phyloP scores from a whole-genome alignment of 37 sponge, comb jelly and placozoan species.

The Cladorhizidae sp. region DNA sequence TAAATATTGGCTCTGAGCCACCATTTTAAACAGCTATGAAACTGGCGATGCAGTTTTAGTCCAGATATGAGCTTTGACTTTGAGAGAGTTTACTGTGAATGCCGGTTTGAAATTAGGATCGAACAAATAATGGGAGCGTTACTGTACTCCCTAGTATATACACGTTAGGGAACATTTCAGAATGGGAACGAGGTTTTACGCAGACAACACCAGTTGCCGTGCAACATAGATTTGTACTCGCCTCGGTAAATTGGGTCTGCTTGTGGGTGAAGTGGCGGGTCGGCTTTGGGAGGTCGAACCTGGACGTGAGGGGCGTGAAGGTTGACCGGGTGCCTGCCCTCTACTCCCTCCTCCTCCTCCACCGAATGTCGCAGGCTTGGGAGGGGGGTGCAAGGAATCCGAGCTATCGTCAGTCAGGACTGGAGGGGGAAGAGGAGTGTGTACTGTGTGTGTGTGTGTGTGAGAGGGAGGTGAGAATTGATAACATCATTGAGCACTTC shows the following conservation, averaged over 20 bases:
- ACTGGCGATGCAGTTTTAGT: too few species aligned
- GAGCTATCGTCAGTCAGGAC: constrained; percentile 30
- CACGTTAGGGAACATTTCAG: too few species aligned
- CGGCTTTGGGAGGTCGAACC: constrained; percentile 7
- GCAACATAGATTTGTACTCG: neutral
- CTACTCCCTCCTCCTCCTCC: constrained; percentile 8
- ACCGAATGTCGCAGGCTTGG: constrained; percentile 10
- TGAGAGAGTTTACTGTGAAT: too few species aligned
- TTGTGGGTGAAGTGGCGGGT: constrained; percentile 2
- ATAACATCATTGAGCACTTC: neutral
- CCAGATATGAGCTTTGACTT: too few species aligned
- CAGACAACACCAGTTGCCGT: too few species aligned
- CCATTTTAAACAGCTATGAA: too few species aligned
- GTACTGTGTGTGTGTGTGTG: constrained; percentile 34
- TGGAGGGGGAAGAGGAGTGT: constrained; percentile 83
- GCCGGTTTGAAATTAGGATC: too few species aligned
- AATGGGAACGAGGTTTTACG: too few species aligned
- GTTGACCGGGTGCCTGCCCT: constrained; percentile 8
- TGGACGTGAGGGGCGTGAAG: constrained; percentile 25
- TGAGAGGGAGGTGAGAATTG: neutral
- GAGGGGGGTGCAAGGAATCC: constrained; percentile 17
- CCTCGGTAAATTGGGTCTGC: constrained; percentile 40
- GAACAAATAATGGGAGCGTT: too few species aligned
- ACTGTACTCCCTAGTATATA: too few species aligned
- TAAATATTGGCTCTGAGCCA: too few species aligned